Percentiles rank a stretch among this genome's conserved stretches.
Conservation (phyloP, 2,113 vertebrate species). For the Psophia crepitans region DNA sequence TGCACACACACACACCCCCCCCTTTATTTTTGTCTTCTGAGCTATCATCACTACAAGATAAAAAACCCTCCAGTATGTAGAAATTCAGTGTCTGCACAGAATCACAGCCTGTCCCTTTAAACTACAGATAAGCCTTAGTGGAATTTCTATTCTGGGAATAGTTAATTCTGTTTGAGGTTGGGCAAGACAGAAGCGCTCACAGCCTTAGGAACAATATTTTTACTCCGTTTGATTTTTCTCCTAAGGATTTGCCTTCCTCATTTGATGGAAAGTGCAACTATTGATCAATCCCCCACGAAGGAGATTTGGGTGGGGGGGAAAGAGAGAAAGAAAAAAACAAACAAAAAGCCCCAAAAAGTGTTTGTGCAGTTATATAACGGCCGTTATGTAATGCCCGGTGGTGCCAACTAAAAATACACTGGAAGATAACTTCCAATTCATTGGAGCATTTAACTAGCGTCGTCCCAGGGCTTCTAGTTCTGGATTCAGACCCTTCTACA, state of each 20-base stretch:
- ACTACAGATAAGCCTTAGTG: slow-evolving; percentile 45
- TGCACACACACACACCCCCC: neutral
- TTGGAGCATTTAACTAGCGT: slow-evolving; percentile 40
- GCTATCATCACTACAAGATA: neutral
- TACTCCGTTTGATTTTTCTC: slow-evolving; percentile 29
- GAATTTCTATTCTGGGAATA: slow-evolving; percentile 65
- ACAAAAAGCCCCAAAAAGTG: neutral
- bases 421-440: slow-evolving; percentile 54
- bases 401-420: slow-evolving; percentile 69
- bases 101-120: slow-evolving; percentile 56
- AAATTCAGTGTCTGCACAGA: neutral
- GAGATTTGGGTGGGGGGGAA: neutral
- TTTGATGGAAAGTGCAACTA: slow-evolving; percentile 27
- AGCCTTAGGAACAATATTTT: slow-evolving; percentile 41
- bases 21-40: slow-evolving; percentile 13
- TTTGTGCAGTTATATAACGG: slow-evolving; percentile 61
- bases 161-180: slow-evolving; percentile 68
- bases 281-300: neutral
- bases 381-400: slow-evolving; percentile 62
- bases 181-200: neutral
- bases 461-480: neutral
- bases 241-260: slow-evolving; percentile 22
- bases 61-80: neutral
- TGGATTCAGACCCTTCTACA: neutral
- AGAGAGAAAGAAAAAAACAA: neutral